These are phyloP conservation scores for Sciurus carolinensis DNA, from an alignment of 2,797 vertebrate genomes.

Conservation along the genomic window DNA sequence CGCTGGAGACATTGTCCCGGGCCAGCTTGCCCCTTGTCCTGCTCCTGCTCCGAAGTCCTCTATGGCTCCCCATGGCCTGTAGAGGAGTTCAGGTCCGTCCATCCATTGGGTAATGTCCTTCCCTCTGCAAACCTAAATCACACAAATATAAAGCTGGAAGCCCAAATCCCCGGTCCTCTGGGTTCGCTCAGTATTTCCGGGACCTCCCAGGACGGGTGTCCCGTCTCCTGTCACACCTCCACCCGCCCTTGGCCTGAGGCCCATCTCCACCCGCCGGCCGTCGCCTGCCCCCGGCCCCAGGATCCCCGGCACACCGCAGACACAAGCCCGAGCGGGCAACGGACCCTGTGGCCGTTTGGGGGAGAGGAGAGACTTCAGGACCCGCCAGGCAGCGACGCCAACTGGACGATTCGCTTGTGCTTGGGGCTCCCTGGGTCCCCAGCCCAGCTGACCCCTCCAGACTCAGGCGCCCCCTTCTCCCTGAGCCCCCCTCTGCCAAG, in stretches of 20 bases:
- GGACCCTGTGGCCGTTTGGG: too few species aligned
- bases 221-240: background rate
- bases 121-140: background rate
- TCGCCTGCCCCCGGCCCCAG: background rate
- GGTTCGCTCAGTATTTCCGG: background rate
- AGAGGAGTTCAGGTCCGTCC: background rate
- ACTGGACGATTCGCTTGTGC: background rate
- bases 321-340: background rate
- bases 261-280: background rate
- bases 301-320: background rate
- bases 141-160: background rate
- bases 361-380: background rate
- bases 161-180: background rate
- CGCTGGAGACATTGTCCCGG: fast-evolving
- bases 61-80: background rate
- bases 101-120: fast-evolving
- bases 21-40: background rate
- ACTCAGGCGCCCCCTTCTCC: background rate
- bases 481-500: background rate
- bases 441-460: background rate
- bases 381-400: background rate
- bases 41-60: background rate
- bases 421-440: background rate
- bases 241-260: background rate
- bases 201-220: background rate